A percentile compares a stretch with the other conserved stretches of the same genome.
These are phyloP conservation scores for Xerus rutilus DNA, from an alignment of 2,797 vertebrate genomes.

Conservation along the genomic window DNA sequence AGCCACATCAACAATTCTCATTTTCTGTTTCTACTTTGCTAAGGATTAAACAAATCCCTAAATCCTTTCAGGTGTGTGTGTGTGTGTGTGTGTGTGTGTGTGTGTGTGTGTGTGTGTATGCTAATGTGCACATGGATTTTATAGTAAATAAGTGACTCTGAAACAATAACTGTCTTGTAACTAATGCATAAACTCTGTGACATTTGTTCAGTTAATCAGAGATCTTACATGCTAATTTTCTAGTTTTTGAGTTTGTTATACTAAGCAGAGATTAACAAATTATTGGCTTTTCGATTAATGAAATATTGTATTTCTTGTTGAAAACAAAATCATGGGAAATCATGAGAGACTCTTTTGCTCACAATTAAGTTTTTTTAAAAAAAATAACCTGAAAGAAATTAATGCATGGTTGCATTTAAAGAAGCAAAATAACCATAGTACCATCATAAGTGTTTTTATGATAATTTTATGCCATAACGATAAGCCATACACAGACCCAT, in stretches of 20 bases:
- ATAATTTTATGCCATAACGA: conserved; percentile 61
- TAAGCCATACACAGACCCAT: conserved; percentile 3
- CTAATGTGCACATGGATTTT: background rate
- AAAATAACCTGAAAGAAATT: conserved; percentile 66
- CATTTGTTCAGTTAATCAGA: conserved; percentile 30
- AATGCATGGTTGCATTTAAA: conserved; percentile 39
- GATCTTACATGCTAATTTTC: conserved; percentile 24
- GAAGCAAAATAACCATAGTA: conserved; percentile 55
- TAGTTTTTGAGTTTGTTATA: conserved; percentile 58
- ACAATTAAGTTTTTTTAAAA: background rate
- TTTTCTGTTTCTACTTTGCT: conserved; percentile 2
- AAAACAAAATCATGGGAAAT: conserved; percentile 48
- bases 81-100: background rate
- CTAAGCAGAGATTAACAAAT: conserved; percentile 58
- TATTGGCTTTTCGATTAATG: background rate
- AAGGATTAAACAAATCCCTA: background rate
- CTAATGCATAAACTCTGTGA: background rate
- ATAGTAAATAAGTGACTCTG: background rate
- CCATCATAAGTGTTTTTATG: conserved; percentile 36
- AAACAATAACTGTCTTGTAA: background rate
- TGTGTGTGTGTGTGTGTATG: background rate
- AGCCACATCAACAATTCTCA: background rate
- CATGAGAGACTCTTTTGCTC: background rate
- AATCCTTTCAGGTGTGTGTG: background rate
- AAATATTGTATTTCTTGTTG: conserved; percentile 45